Percentiles rank a stretch among this genome's conserved stretches.
Evolutionary conservation across 2,113 vertebrate genomes (phyloP).

Genomic region (Chiloscyllium plagiosum): DNA sequence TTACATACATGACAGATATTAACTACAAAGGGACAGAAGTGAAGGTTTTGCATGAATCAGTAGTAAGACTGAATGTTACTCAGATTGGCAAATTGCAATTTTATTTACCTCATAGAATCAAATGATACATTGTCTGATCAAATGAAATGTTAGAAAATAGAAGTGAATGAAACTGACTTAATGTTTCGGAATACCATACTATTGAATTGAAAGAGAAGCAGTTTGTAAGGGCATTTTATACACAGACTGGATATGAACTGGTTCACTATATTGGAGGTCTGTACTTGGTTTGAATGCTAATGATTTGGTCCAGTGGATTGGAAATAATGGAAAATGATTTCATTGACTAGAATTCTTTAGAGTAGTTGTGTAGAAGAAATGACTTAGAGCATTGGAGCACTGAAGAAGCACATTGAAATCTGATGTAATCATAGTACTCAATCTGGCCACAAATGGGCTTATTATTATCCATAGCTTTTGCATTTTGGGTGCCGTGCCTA

Average conservation of each 20-base stretch:
- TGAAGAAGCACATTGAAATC: not conserved
- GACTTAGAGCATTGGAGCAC: not conserved
- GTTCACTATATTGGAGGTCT: not conserved
- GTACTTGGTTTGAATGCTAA: conserved; percentile 2
- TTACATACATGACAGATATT: not conserved
- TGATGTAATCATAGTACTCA: not conserved
- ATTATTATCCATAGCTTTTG: not conserved
- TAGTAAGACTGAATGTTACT: not conserved
- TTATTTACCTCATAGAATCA: not conserved
- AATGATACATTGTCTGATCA: not conserved
- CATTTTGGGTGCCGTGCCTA: no score
- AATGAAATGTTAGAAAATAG: not conserved
- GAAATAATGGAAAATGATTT: not conserved
- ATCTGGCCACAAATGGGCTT: not conserved
- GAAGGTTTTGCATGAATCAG: not conserved
- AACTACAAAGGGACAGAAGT: not conserved
- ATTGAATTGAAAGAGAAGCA: not conserved
- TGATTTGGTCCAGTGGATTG: not conserved
- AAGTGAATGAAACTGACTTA: not conserved
- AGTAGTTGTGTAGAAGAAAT: not conserved
- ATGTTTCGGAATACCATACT: not conserved
- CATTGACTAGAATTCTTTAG: not conserved
- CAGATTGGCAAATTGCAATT: not conserved
- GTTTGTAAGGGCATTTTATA: not conserved
- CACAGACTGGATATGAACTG: not conserved